Percentiles rank a stretch among this genome's conserved stretches.
Evolutionary conservation across 1,140 invertebrate species (phyloP).

Genomic region (Mycetomoellerius zeteki): DNA sequence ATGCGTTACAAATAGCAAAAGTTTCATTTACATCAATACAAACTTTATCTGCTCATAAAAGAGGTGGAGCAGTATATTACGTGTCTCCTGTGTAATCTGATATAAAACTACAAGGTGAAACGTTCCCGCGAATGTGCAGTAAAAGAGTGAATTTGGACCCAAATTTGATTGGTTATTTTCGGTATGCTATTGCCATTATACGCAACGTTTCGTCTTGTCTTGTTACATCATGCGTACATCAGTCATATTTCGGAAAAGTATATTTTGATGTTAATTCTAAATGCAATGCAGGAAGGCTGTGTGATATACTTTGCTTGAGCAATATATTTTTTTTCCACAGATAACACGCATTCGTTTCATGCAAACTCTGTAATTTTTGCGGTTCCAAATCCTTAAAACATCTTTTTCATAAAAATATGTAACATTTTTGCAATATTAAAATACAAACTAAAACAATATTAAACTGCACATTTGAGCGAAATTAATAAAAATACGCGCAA

Average conservation of each 20-base stretch:
- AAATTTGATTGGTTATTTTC: too few species aligned
- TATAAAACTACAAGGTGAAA: too few species aligned
- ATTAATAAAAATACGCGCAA: not conserved
- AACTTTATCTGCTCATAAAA: conserved; percentile 18
- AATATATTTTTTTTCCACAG: conserved; percentile 21
- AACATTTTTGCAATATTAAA: not conserved
- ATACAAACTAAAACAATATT: conserved; percentile 15
- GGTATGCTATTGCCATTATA: too few species aligned
- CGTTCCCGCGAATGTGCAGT: too few species aligned
- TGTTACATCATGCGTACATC: not conserved
- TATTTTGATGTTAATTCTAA: conserved; percentile 48
- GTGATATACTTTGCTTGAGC: conserved; percentile 30
- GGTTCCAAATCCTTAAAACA: not conserved
- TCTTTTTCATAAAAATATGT: conserved; percentile 2
- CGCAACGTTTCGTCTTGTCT: too few species aligned
- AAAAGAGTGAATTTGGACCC: too few species aligned
- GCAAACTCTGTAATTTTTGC: conserved; percentile 17
- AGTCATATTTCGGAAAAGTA: not conserved
- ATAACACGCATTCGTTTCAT: not conserved
- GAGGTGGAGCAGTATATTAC: not conserved
- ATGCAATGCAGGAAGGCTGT: conserved; percentile 56
- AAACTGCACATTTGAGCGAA: not conserved
- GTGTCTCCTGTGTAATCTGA: not conserved
- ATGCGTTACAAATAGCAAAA: conserved; percentile 44
- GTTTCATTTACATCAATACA: conserved; percentile 60